Base-by-base conservation (phyloP, 2,888 invertebrate species). In the Philaethria dido region DNA sequence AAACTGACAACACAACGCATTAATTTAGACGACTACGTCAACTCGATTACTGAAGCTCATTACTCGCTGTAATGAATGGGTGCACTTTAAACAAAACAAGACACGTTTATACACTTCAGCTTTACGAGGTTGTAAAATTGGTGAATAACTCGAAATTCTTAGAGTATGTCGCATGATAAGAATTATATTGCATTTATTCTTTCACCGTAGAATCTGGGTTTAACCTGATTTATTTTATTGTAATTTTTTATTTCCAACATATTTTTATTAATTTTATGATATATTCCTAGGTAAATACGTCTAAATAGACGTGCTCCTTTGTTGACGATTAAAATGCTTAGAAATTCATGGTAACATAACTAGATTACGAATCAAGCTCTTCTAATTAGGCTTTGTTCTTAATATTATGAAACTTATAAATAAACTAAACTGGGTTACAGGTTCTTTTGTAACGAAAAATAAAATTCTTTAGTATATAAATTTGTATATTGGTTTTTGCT, bases 41-140 rank as follows among this genome's bases (percentile, higher is more conserved):
- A 62, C 36, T 50, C 70, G 71, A 70, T 71, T 69, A 71, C 69
- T 66, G 18, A 66, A 72, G 69, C 48, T 66, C 69, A 70, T 72
- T 74, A 74, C 64, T 72, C 68, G 50, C 55, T 48, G 52, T 71
- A 73, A 74, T 62, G 61, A 67, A 76, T 65, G 72, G 64, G 16
- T 60, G 45, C 54, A 50, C 59, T 57, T 62, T 52, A 64, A 57
- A 63, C 64, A 52, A 66, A 70, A 70, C 66, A 18, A 59, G 68
- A 65, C 63, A 62, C 68, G 69, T 71, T 71, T 72, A 70, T 74
- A 52, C 57, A 62, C 68, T 71, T 66, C 62, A 62, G 63, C 22
- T 67, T 70, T 59, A 66, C 52, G 64, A 54, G 39, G 44, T 59
- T 52, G 33, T 64, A 47, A 69, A 69, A 54, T 69, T 66, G 16